These are phyloP conservation scores for Hyposmocoma kahamanoa DNA, from an alignment of 1,140 invertebrate genomes.

Conservation along the genomic window DNA sequence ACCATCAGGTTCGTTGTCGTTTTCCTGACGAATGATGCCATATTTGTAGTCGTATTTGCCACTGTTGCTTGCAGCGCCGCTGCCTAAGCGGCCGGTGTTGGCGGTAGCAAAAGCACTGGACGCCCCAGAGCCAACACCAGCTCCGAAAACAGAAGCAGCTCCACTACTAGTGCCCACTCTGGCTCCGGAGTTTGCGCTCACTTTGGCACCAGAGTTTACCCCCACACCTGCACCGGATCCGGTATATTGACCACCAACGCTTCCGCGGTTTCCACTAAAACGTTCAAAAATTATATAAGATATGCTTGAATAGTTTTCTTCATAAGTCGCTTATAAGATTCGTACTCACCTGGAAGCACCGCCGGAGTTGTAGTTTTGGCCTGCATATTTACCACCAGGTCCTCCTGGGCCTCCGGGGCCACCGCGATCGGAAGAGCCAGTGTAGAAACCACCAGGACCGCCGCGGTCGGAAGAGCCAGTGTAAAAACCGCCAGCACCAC, in stretches of 20 bases:
- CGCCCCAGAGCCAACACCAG: conserved; percentile 8
- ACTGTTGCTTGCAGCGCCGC: conserved; percentile 6
- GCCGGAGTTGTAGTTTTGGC: neutral
- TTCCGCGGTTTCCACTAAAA: too few species aligned
- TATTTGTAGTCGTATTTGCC: conserved; percentile 54
- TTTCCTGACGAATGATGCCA: conserved; percentile 59
- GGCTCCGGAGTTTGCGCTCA: conserved; percentile 9
- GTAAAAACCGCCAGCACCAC: conserved; percentile 50
- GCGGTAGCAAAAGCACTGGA: conserved; percentile 38
- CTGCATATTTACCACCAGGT: conserved; percentile 7
- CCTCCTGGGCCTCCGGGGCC: conserved; percentile 29
- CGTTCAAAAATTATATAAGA: too few species aligned
- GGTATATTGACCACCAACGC: neutral
- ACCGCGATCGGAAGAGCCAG: conserved; percentile 16
- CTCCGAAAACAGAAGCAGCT: conserved; percentile 27
- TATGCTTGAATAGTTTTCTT: too few species aligned
- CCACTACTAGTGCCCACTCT: conserved; percentile 27
- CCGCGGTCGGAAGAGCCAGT: conserved; percentile 35
- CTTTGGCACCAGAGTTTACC: too few species aligned
- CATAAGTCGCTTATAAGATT: too few species aligned
- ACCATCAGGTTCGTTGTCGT: conserved; percentile 49
- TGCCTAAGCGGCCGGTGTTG: conserved; percentile 19
- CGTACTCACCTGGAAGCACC: too few species aligned
- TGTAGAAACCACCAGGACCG: conserved; percentile 36
- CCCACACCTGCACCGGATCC: conserved; percentile 20